A percentile compares a stretch with the other conserved stretches of the same genome.
phyloP scores from a whole-genome alignment of 2,888 invertebrate species.

The Argyresthia albistria region DNA sequence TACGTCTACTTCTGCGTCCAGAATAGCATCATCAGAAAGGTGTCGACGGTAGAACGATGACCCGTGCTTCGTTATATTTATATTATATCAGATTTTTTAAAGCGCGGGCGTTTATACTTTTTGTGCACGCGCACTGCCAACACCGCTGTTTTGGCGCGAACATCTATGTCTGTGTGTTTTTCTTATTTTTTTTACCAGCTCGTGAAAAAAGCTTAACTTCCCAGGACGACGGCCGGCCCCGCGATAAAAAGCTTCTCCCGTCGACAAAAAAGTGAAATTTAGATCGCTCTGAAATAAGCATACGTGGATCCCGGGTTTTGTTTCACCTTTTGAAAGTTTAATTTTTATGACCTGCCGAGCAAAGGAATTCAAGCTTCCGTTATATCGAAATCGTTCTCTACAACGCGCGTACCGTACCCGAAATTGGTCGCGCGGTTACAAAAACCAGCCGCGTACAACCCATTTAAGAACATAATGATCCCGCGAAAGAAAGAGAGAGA shows the following conservation, averaged over 20 bases:
- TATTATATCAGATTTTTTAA: not conserved
- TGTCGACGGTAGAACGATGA: not conserved
- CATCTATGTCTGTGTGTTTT: constrained; percentile 5
- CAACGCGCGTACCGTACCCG: too few species aligned
- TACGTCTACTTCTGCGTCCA: not conserved
- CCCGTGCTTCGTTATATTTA: not conserved
- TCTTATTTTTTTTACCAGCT: constrained; percentile 3
- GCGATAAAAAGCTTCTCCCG: constrained; percentile 11
- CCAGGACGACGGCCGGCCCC: not conserved
- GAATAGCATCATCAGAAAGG: not conserved
- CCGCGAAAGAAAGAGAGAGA: not conserved
- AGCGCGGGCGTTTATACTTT: constrained; percentile 12
- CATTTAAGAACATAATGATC: too few species aligned
- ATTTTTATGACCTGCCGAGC: constrained; percentile 4
- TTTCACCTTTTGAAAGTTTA: constrained; percentile 15
- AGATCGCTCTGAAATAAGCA: constrained; percentile 28
- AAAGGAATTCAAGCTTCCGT: not conserved
- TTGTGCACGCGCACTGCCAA: constrained; percentile 15
- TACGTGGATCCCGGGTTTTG: constrained; percentile 17
- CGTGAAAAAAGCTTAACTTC: not conserved
- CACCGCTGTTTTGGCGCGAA: constrained; percentile 32
- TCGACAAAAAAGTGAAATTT: constrained; percentile 24
- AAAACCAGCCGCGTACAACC: too few species aligned
- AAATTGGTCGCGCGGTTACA: too few species aligned
- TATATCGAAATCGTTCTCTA: too few species aligned